Percentiles rank a stretch among this genome's conserved stretches.
phyloP scores from a whole-genome alignment of 2,797 vertebrate species.

The Neoniphon sammara region DNA sequence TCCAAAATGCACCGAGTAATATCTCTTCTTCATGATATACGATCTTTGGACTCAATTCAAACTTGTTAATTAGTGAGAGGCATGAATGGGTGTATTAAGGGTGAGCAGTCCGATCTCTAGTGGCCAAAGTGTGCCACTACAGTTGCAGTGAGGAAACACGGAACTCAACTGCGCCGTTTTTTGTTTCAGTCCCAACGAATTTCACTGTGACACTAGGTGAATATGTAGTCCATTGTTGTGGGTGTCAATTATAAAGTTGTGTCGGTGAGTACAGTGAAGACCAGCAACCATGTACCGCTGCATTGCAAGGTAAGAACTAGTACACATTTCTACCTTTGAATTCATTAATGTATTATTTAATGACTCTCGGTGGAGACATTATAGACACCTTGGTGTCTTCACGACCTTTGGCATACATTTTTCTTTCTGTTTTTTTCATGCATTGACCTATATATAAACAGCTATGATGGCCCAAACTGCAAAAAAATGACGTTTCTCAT shows the following conservation, averaged over 20 bases:
- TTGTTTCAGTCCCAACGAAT: slow-evolving; percentile 43
- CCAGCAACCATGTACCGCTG: slow-evolving; percentile 71
- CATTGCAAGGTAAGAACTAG: slow-evolving; percentile 68
- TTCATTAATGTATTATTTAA: neutral
- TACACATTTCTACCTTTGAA: fast-evolving
- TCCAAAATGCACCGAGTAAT: too few relatives aligned
- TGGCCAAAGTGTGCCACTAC: slow-evolving; percentile 14
- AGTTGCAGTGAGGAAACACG: neutral
- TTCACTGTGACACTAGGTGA: slow-evolving; percentile 32
- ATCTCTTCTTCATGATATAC: too few relatives aligned
- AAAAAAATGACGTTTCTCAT: neutral
- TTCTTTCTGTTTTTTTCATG: neutral
- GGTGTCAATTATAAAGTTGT: neutral
- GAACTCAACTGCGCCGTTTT: neutral
- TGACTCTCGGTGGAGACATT: neutral
- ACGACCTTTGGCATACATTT: slow-evolving; percentile 72
- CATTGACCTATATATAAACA: neutral
- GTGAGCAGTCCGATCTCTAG: too few relatives aligned
- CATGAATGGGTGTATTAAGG: too few relatives aligned
- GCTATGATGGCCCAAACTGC: too few relatives aligned
- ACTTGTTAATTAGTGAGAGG: neutral
- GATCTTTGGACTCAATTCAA: neutral
- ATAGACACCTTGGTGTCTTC: neutral
- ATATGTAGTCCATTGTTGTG: neutral
- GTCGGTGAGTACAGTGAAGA: fast-evolving